phyloP scores from a whole-genome alignment of 1,140 invertebrate species.

The Meteorus sp. region DNA sequence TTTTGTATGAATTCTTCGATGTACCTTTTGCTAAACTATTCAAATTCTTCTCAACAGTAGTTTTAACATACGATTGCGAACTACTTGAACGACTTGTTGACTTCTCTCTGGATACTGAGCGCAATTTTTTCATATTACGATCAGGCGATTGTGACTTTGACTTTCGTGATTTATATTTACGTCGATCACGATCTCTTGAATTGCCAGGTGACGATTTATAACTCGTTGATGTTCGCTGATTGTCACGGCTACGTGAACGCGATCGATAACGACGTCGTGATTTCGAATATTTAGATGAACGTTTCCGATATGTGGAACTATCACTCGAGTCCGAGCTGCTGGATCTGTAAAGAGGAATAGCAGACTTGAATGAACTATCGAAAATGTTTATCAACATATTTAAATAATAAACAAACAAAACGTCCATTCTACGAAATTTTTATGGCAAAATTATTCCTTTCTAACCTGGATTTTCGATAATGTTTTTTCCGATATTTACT shows the following conservation, averaged over 20 bases:
- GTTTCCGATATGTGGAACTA: slow-evolving; percentile 46
- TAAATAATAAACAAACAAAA: slow-evolving; percentile 12
- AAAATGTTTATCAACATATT: background rate
- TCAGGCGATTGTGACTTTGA: slow-evolving; percentile 50
- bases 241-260: slow-evolving; percentile 48
- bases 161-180: slow-evolving; percentile 40
- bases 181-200: slow-evolving; percentile 49
- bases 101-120: slow-evolving; percentile 53
- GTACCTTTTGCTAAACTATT: slow-evolving; percentile 44
- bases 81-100: slow-evolving; percentile 54
- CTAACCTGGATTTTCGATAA: slow-evolving; percentile 49
- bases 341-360: slow-evolving; percentile 41
- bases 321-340: slow-evolving; percentile 50
- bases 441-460: slow-evolving; percentile 13
- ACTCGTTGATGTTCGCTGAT: slow-evolving; percentile 40
- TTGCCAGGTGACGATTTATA: slow-evolving; percentile 45
- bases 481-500: slow-evolving; percentile 45
- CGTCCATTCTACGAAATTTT: slow-evolving; percentile 1
- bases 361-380: too few species aligned
- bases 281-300: slow-evolving; percentile 48
- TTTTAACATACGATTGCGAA: slow-evolving; percentile 49
- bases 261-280: slow-evolving; percentile 46
- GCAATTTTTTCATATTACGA: slow-evolving; percentile 40
- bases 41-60: slow-evolving; percentile 38
- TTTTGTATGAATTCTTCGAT: background rate